Base-by-base conservation (phyloP, 1,140 invertebrate species). In the Eufriesea mexicana region DNA sequence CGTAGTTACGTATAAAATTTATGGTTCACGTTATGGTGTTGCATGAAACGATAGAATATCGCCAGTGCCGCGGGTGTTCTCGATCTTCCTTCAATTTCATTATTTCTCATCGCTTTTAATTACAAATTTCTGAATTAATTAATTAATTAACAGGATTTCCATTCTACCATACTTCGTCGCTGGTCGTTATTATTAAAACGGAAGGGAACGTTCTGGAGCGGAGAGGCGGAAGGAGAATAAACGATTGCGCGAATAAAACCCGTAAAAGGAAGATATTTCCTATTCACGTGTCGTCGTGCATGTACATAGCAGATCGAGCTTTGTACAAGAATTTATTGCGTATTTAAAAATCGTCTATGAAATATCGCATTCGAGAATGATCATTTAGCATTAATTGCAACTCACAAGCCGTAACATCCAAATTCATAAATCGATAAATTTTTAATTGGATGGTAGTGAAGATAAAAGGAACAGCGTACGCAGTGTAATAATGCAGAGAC, bases 61-160 rank as follows among this genome's bases (percentile, higher is more conserved):
- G 20, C 12, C 6, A 20, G 1, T n/a, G 25, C 42, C 42, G 14
- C n/a, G 72, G 18, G 7, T 9, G n/a, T 59, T 59, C n/a, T 61
- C n/a, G 9, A 74, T 59, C 25, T 45, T 20, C 55, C 42, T 74
- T 59, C 72, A 28, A 74, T 61, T 47, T 59, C 42, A 47, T 74
- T 25, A 61, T 61, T 74, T 59, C 55, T n/a, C n/a, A 12, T 25
- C 61, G 72, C n/a, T 47, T 59, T 61, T 61, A 74, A 74, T 74
- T 74, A 47, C 35, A 20, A 45, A 74, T 74, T 74, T 45, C 42
- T 74, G 55, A 47, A 59, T 61, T 47, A 18, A 59, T 74, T 74
- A 47, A 74, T 47, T 74, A 74, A 61, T 74, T 72, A 72, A 47
- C 55, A 6, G 16, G 14, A 2, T 42, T 45, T n/a, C 28, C 71